Base-by-base conservation (phyloP, 2,113 vertebrate species). In the Suricata suricatta region DNA sequence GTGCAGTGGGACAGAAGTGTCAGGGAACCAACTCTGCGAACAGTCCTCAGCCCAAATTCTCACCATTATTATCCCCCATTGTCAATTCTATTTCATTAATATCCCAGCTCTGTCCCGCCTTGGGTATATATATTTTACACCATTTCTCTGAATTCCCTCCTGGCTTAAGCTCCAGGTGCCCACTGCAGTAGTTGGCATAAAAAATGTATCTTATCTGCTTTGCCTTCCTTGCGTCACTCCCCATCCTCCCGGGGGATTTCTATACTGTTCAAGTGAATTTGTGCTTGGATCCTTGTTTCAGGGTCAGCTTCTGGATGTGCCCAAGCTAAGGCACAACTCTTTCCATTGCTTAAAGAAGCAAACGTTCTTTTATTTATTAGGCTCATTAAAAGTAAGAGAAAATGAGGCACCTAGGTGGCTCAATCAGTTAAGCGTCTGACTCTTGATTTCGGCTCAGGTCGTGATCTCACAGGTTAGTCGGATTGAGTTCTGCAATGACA, bases 1-100 rank as follows among this genome's bases (percentile, higher is more conserved):
- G 57, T 66, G 13, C 7, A 54, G 68, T 7, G 60, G 85, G 31
- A 31, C 57, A 96, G 47, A 89, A 79, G 4, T 84, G 38, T 35
- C 41, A 82, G 38, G 12, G 38, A 95, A 60, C 85, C 44, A 97
- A 82, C 74, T 81, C 41, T 82, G 87, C 77, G 50, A 91, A 35
- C 2, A 96, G 19, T 15, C 63, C 68, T 93, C 27, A 90, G n/a
- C 31, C 44, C 35, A 66, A 85, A 72, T 47, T 69, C 41, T 83
- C 64, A 79, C 57, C 90, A 71, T 92, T 87, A 69, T 85, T 96
- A 83, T 57, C 10, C 29, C 17, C 2, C 29, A 68, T 88, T 66
- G 82, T 57, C 94, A 96, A 84, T 95, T 23, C 25, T 83, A 66
- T 81, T 66, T 74, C 38, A 93, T 92, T 76, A 77, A 84, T 38